Evolutionary conservation across 2,797 vertebrate species (phyloP), one percentile per base, ranked within the genome.

Genomic region (Artibeus jamaicensis): DNA sequence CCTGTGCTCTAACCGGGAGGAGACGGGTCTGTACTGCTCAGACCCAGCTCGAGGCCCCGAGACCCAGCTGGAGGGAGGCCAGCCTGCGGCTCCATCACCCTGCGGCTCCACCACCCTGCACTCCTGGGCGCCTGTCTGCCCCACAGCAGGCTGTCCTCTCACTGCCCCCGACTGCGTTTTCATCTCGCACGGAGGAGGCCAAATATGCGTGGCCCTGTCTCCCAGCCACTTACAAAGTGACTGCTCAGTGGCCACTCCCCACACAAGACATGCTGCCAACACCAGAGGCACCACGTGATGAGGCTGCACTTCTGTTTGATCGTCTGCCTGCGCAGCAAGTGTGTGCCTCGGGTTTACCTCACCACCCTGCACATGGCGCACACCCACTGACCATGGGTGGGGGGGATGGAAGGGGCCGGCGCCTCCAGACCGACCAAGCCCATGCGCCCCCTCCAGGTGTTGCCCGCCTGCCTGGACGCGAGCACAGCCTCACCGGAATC

Each of bases 1-100:
- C 71, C 67, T 57, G 21, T 78, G 84, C 46, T 90, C 76, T 44
- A 46, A 93, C 6, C 53, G 95, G 70, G 84, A 95, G n/a, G n/a
- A 85, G 57, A 81, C 57, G 24, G 89, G 73, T 26, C 34, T 0
- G n/a, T 22, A 37, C 78, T 73, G 59, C 62, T 82, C 85, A 89
- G 81, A 70, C 42, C 48, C n/a, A 82, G 48, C 5, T 18, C 14
- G 9, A 92, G 94, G 77, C 59, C 37, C 91, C 4, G 53, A 89
- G 55, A 92, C 59, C 57, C 46, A 24, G 67, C 65, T 70, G n/a
- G 74, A 90, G 29, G 48, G 37, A 89, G 62, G 62, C 53, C 81
- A 83, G 39, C 21, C 4, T 78, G n/a, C 22, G 21, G 73, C 46
- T n/a, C n/a, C n/a, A n/a, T n/a, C n/a, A n/a, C n/a, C n/a, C n/a